Percentiles rank a stretch among this genome's conserved stretches.
Conservation (phyloP, 2,888 invertebrate species). For the Schizotus pectinicornis region DNA sequence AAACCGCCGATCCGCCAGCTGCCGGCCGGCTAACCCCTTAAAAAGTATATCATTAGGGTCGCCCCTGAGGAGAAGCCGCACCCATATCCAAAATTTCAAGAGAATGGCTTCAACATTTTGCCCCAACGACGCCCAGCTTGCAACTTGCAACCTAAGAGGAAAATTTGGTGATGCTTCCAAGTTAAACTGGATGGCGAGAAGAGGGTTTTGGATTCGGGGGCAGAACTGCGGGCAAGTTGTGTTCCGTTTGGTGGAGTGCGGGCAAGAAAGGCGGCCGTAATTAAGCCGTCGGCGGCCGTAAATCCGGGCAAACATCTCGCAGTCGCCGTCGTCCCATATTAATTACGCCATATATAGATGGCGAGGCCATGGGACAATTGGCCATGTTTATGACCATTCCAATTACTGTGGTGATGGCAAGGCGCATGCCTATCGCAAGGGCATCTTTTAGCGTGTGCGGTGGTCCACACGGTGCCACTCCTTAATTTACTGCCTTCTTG, state of each 20-base stretch:
- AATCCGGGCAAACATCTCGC: slow-evolving; percentile 28
- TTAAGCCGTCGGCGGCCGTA: slow-evolving; percentile 37
- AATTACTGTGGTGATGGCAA: slow-evolving; percentile 33
- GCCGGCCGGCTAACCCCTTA: too few relatives aligned
- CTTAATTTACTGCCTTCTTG: slow-evolving; percentile 52
- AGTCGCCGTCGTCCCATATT: slow-evolving; percentile 35
- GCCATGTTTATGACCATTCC: slow-evolving; percentile 42
- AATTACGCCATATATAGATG: slow-evolving; percentile 49
- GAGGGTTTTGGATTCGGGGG: too few relatives aligned
- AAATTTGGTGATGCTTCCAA: too few relatives aligned
- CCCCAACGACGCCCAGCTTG: too few relatives aligned
- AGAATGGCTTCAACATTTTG: too few relatives aligned
- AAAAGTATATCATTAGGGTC: too few relatives aligned
- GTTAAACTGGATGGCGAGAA: too few relatives aligned
- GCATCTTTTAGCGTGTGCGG: slow-evolving; percentile 53
- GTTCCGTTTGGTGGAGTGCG: not conserved
- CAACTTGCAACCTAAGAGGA: too few relatives aligned
- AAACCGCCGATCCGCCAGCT: too few relatives aligned
- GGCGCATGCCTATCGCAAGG: slow-evolving; percentile 48
- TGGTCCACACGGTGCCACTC: slow-evolving; percentile 44
- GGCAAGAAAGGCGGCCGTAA: slow-evolving; percentile 27
- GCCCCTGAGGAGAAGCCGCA: too few relatives aligned
- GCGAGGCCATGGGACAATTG: slow-evolving; percentile 38
- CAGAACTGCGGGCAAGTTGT: too few relatives aligned
- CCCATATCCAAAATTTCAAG: too few relatives aligned